Evolutionary conservation across 2,113 vertebrate genomes (phyloP), one percentile per base, ranked within the genome.

Genomic region (Petroica traversi): DNA sequence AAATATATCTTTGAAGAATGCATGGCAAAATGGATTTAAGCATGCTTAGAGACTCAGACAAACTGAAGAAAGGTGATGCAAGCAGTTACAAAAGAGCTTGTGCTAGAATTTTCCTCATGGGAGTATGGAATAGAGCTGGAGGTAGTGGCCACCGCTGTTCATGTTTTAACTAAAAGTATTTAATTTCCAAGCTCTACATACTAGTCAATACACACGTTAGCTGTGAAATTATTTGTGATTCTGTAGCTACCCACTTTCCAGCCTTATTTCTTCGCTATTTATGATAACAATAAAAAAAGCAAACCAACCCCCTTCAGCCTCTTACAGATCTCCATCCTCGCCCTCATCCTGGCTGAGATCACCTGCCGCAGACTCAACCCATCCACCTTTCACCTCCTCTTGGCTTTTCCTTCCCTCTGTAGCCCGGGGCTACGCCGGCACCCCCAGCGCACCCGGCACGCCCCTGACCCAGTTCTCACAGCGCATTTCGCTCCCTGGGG

Each of bases 381-480:
- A 43, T 77, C 58, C 72, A 91, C 94, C 88, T 95, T 89, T 97
- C 93, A 96, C 93, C 88, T 95, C 12, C 78, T 67, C 59, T 9
- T 13, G 82, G 59, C 88, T 93, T 45, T 19, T 9, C 43, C 8
- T 66, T 92, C 59, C 34, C 85, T 82, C 38, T 24, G 33, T 52
- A 9, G 41, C 94, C 88, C 7, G 7, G 0, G 11, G 96, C 91
- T 54, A 62, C 0, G 3, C 28, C 11, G 0, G 75, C 69, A 72
- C 69, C 74, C 45, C 31, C 19, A 9, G 43, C 1, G 11, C 58
- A 38, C 33, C 55, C 0, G 28, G 38, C 91, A 5, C 89, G 61
- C 17, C 81, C 72, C 90, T 88, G 95, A 66, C 94, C 94, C 46
- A 88, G 43, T 95, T 97, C 92, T 85, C 96, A 89, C 16, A 6